These are phyloP conservation scores for Ochotona curzoniae DNA, from an alignment of 2,113 vertebrate genomes.

Conservation along the genomic window DNA sequence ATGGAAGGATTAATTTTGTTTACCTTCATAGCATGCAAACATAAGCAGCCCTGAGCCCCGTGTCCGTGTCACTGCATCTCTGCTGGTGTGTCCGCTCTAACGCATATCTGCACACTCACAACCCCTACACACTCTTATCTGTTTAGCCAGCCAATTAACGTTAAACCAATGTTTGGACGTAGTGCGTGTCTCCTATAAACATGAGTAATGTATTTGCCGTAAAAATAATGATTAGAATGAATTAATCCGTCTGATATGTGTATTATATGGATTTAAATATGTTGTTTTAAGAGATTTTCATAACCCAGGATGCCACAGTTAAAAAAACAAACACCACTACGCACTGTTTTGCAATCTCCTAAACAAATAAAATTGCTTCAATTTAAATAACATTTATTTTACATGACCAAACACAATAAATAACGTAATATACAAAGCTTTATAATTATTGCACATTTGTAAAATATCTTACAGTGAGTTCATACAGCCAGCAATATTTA, in stretches of 20 bases:
- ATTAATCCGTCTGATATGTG: constrained; percentile 88
- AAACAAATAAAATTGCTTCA: constrained; percentile 88
- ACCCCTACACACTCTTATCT: constrained; percentile 86
- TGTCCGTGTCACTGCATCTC: not conserved
- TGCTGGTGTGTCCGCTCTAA: constrained; percentile 23
- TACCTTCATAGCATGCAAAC: constrained; percentile 59
- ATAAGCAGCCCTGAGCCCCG: constrained; percentile 32
- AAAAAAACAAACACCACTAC: constrained; percentile 86
- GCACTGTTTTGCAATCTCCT: constrained; percentile 86
- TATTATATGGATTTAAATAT: constrained; percentile 88
- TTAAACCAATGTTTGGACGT: constrained; percentile 89
- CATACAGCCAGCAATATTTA: constrained; percentile 98
- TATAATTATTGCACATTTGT: constrained; percentile 99
- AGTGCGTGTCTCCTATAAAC: constrained; percentile 87
- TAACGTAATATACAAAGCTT: constrained; percentile 99
- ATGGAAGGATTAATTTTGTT: constrained; percentile 70
- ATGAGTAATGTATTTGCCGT: constrained; percentile 88
- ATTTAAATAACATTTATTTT: constrained; percentile 99
- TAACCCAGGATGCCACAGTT: constrained; percentile 86
- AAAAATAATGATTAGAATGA: constrained; percentile 90
- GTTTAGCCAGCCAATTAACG: constrained; percentile 89
- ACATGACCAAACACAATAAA: constrained; percentile 99
- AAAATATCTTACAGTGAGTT: constrained; percentile 99
- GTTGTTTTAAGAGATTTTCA: constrained; percentile 89
- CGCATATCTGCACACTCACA: constrained; percentile 51